These are phyloP conservation scores for Diadophis punctatus DNA, from an alignment of 2,113 vertebrate genomes.

Conservation along the genomic window DNA sequence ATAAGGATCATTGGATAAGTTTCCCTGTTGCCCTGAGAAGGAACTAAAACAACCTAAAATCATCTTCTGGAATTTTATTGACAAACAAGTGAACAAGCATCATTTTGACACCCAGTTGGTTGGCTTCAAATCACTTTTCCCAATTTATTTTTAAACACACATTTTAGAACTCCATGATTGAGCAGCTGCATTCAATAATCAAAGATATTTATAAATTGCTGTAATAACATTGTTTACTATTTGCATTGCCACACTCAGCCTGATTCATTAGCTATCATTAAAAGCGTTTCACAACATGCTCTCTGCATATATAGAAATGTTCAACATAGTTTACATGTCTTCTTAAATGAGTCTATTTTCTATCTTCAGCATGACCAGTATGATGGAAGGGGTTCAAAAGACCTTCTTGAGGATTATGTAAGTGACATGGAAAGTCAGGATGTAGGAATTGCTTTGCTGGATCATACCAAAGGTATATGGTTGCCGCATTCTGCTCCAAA, in stretches of 20 bases:
- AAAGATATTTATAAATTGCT: conserved; percentile 49
- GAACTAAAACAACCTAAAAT: neutral
- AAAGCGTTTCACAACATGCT: conserved; percentile 20
- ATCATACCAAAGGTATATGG: neutral
- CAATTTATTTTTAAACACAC: conserved; percentile 3
- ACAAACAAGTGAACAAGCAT: neutral
- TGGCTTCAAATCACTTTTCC: neutral
- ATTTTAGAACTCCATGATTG: neutral
- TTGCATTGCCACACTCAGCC: conserved; percentile 27
- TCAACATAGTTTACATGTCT: conserved; percentile 12
- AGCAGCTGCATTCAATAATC: conserved; percentile 60
- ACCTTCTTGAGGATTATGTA: neutral
- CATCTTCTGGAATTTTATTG: neutral
- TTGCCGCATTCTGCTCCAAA: too few species aligned
- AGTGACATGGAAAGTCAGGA: neutral
- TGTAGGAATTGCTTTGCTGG: neutral
- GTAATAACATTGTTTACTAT: conserved; percentile 45
- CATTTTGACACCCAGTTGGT: neutral
- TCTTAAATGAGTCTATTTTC: neutral
- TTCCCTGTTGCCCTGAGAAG: neutral
- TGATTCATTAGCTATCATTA: conserved; percentile 54
- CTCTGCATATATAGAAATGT: conserved; percentile 24
- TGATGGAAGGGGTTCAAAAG: conserved; percentile 11
- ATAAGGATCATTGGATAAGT: neutral
- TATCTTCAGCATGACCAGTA: neutral